Conservation (phyloP, 2,888 invertebrate species). For the Leptopterna dolabrata region DNA sequence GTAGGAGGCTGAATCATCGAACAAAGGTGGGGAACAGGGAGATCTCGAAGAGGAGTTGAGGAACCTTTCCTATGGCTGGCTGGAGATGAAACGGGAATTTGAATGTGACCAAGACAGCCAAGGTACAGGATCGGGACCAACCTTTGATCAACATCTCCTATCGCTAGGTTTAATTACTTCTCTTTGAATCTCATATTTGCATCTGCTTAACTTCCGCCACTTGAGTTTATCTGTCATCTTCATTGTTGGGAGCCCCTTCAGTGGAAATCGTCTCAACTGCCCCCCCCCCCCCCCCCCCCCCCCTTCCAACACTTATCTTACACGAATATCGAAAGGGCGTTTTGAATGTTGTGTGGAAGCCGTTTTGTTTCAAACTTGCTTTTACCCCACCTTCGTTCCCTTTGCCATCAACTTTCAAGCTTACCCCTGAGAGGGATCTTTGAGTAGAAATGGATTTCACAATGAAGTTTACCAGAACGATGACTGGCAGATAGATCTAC, state of each 20-base stretch:
- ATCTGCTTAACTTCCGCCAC: slow-evolving; percentile 42
- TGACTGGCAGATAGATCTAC: too few relatives aligned
- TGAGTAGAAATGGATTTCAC: background rate
- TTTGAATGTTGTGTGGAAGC: background rate
- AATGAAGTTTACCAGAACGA: too few relatives aligned
- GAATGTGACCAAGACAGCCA: slow-evolving; percentile 32
- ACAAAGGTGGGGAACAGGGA: background rate
- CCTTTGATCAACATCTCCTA: slow-evolving; percentile 40
- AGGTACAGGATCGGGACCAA: background rate
- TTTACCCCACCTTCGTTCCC: background rate
- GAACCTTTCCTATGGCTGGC: background rate
- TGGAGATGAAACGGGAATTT: slow-evolving; percentile 33
- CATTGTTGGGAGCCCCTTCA: slow-evolving; percentile 4
- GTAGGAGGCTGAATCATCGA: background rate
- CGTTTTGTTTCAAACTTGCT: background rate
- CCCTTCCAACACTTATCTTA: background rate
- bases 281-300: background rate
- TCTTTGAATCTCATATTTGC: slow-evolving; percentile 50
- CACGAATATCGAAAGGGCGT: background rate
- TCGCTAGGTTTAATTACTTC: slow-evolving; percentile 45
- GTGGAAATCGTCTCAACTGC: background rate
- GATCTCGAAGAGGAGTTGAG: background rate
- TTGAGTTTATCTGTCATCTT: slow-evolving; percentile 48
- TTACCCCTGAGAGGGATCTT: background rate
- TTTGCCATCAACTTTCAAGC: background rate